Percentiles rank a stretch among this genome's conserved stretches.
Evolutionary conservation across 2,888 invertebrate species (phyloP).

Genomic region (Oxystoma pomonae): DNA sequence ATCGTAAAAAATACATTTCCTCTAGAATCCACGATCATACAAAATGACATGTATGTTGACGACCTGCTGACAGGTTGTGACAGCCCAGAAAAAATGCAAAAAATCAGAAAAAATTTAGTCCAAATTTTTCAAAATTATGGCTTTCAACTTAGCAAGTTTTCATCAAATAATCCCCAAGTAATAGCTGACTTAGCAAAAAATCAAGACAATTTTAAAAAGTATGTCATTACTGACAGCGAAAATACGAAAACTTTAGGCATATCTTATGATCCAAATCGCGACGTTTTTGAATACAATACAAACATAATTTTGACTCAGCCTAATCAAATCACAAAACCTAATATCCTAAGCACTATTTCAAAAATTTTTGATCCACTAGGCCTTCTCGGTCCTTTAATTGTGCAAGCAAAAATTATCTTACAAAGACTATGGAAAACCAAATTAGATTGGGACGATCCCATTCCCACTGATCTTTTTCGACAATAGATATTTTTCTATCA

Average conservation of each 20-base stretch:
- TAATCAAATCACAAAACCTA: conserved; percentile 18
- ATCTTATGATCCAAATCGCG: conserved; percentile 19
- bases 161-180: conserved; percentile 5
- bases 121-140: conserved; percentile 2
- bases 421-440: conserved; percentile 23
- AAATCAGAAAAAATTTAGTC: neutral
- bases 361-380: conserved; percentile 26
- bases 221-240: conserved; percentile 12
- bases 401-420: conserved; percentile 24
- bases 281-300: conserved; percentile 17
- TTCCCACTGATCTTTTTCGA: conserved; percentile 7
- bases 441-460: conserved; percentile 21
- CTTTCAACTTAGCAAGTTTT: conserved; percentile 9
- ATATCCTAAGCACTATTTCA: conserved; percentile 20
- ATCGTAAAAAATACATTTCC: neutral
- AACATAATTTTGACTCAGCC: neutral
- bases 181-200: neutral
- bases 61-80: too few relatives aligned
- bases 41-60: conserved; percentile 3
- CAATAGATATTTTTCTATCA: conserved; percentile 8
- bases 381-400: conserved; percentile 19
- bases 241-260: conserved; percentile 21
- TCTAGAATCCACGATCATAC: conserved; percentile 2
- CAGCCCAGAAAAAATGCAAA: neutral
- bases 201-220: neutral